A percentile compares a stretch with the other conserved stretches of the same genome.
phyloP scores from a whole-genome alignment of 1,140 invertebrate genomes.

The Drosophila nikananu region DNA sequence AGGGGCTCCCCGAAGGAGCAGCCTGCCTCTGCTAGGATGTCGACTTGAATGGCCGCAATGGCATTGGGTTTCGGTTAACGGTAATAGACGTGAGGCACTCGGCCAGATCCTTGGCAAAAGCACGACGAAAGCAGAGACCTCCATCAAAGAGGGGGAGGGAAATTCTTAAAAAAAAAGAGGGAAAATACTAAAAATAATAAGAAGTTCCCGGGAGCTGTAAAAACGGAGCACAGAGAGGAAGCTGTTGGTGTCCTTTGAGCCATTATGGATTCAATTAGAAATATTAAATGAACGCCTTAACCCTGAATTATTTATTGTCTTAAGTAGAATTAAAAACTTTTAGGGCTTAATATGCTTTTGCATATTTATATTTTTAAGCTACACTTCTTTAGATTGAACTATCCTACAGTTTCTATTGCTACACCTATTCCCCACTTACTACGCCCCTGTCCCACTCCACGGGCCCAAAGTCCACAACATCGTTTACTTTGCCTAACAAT shows the following conservation, averaged over 20 bases:
- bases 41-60: slow-evolving; percentile 58
- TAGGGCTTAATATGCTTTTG: too few species aligned
- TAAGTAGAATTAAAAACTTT: background rate
- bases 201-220: background rate
- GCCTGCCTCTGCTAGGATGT: slow-evolving; percentile 56
- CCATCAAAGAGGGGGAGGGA: background rate
- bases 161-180: background rate
- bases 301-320: background rate
- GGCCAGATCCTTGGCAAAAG: slow-evolving; percentile 23
- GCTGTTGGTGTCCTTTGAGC: background rate
- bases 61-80: slow-evolving; percentile 64
- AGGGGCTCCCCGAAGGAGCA: slow-evolving; percentile 40
- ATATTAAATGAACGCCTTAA: background rate
- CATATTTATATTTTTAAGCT: background rate
- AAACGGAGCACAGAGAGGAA: slow-evolving; percentile 1
- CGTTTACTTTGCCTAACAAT: slow-evolving; percentile 82
- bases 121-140: slow-evolving; percentile 39
- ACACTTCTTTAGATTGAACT: background rate
- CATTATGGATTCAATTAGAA: background rate
- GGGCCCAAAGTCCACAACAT: slow-evolving; percentile 57
- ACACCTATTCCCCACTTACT: background rate
- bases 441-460: slow-evolving; percentile 30
- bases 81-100: slow-evolving; percentile 59
- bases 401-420: too few species aligned
- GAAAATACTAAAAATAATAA: slow-evolving; percentile 9